Evolutionary conservation across 1,140 invertebrate species (phyloP).

Genomic region (Phthorimaea operculella): DNA sequence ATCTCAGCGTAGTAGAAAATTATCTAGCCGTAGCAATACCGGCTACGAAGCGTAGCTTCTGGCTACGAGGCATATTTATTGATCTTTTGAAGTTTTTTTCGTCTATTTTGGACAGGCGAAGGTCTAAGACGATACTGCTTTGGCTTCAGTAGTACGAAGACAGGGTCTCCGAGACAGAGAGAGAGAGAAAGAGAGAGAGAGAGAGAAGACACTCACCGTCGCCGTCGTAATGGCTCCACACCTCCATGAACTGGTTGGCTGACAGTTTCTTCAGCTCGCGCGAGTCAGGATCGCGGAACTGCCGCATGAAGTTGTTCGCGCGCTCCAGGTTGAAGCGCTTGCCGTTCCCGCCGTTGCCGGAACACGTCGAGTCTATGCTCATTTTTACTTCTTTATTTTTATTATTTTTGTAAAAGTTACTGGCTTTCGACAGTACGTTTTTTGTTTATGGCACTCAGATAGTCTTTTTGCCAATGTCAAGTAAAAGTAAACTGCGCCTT

Average conservation of each 20-base stretch:
- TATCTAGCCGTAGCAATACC: too few species aligned
- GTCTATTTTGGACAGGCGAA: too few species aligned
- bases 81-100: too few species aligned
- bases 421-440: too few species aligned
- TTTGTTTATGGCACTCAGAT: background rate
- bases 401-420: background rate
- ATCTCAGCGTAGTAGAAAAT: too few species aligned
- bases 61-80: too few species aligned
- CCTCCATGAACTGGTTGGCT: slow-evolving; percentile 94
- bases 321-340: slow-evolving; percentile 75
- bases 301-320: slow-evolving; percentile 88
- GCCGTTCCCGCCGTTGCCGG: slow-evolving; percentile 39
- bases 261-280: slow-evolving; percentile 90
- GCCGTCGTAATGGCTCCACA: slow-evolving; percentile 94
- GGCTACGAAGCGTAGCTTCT: too few species aligned
- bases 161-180: too few species aligned
- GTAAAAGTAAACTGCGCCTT: too few species aligned
- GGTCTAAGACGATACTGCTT: too few species aligned
- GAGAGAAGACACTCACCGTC: slow-evolving; percentile 93
- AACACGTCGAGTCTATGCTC: slow-evolving; percentile 55
- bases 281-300: slow-evolving; percentile 89
- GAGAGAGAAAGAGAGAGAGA: too few species aligned
- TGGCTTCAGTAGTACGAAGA: too few species aligned
- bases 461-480: background rate
- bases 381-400: slow-evolving; percentile 35